Evolutionary conservation across 2,797 vertebrate species (phyloP).

Genomic region (Nyctibius grandis): DNA sequence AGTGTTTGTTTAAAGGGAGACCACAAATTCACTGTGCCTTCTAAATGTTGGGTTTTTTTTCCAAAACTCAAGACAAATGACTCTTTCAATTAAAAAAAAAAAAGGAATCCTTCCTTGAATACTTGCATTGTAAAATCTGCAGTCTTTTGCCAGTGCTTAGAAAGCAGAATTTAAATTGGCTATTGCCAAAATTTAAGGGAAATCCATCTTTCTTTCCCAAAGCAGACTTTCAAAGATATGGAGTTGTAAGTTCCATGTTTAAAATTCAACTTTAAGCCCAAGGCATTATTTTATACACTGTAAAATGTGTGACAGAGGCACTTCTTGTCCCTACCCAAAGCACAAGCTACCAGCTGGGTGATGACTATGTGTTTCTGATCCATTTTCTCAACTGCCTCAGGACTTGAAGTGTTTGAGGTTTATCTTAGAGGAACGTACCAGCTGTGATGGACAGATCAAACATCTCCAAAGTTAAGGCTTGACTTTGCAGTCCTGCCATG

Average conservation of each 20-base stretch:
- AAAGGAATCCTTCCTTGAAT: neutral
- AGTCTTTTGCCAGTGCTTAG: neutral
- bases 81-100: neutral
- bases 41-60: neutral
- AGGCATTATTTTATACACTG: neutral
- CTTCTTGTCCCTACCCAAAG: neutral
- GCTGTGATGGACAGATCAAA: neutral
- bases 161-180: constrained; percentile 14
- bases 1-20: constrained; percentile 4
- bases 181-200: neutral
- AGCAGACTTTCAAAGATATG: neutral
- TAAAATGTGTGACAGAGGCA: neutral
- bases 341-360: neutral
- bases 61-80: constrained; percentile 15
- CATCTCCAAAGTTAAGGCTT: neutral
- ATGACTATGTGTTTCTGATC: neutral
- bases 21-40: neutral
- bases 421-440: neutral
- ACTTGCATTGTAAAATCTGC: neutral
- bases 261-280: neutral
- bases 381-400: neutral
- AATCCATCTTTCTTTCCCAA: neutral
- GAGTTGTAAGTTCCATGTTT: neutral
- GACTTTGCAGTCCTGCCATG: neutral
- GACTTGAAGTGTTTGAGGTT: neutral